Conservation (phyloP, 2,888 invertebrate genomes). For the Rapana venosa region DNA sequence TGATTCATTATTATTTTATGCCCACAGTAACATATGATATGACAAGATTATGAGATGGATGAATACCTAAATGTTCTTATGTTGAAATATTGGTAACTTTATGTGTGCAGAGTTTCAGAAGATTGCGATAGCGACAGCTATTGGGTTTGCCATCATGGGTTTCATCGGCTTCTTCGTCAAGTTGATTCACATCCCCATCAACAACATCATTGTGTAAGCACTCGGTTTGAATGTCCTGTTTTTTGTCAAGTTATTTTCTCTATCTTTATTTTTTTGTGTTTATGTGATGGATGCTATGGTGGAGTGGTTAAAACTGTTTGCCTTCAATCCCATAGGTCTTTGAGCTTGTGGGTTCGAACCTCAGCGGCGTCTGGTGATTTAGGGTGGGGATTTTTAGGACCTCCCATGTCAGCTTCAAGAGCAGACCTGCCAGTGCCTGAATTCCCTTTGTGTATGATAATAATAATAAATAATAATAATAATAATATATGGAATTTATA, state of each 20-base stretch:
- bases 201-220: conserved; percentile 81
- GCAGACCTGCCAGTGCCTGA: no score
- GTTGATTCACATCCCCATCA: conserved; percentile 98
- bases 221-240: not conserved
- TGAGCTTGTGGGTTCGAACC: no score
- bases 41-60: conserved; percentile 21
- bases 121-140: conserved; percentile 99
- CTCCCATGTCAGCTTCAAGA: no score
- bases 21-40: not conserved
- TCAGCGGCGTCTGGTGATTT: no score
- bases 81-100: not conserved
- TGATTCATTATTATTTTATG: not conserved
- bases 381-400: no score
- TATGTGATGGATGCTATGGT: not conserved
- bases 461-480: no score
- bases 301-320: no score
- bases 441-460: no score
- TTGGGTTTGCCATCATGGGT: conserved; percentile 99
- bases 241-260: not conserved
- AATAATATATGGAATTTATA: no score
- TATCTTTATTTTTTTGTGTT: not conserved
- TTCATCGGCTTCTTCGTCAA: conserved; percentile 99
- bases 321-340: no score
- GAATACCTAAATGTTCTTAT: not conserved
- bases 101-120: conserved; percentile 94